Conservation (phyloP, 2,797 vertebrate genomes). For the Semotilus atromaculatus region DNA sequence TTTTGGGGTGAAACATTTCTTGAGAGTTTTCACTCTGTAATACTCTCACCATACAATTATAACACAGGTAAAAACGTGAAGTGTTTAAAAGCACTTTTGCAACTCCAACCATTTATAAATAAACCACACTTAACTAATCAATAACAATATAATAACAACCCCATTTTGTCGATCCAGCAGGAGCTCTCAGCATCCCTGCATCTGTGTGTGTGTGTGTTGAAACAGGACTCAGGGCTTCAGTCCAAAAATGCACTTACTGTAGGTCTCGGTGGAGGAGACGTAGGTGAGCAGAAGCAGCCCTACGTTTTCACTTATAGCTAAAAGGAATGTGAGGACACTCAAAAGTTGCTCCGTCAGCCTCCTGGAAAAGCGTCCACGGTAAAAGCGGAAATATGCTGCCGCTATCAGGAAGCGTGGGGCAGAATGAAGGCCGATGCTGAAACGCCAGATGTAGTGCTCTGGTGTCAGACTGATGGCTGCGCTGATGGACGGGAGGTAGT, state of each 20-base stretch:
- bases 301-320: constrained; percentile 82
- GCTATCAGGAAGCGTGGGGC: constrained; percentile 87
- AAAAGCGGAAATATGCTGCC: constrained; percentile 85
- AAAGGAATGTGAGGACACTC: constrained; percentile 76
- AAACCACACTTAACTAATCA: not conserved
- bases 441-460: constrained; percentile 92
- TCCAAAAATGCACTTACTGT: constrained; percentile 73
- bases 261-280: constrained; percentile 90
- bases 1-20: not conserved
- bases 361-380: constrained; percentile 74
- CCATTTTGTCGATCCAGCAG: not conserved
- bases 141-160: not conserved
- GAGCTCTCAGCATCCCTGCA: not conserved
- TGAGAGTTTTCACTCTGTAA: not conserved
- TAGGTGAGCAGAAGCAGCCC: constrained; percentile 92
- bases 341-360: constrained; percentile 76
- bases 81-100: not conserved
- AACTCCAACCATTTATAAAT: not conserved
- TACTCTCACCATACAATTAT: not conserved
- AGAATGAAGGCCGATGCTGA: constrained; percentile 90
- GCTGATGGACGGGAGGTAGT: constrained; percentile 96
- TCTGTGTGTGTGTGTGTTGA: not conserved
- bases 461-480: constrained; percentile 88
- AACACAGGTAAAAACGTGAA: not conserved
- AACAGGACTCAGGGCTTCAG: not conserved